Conservation (phyloP, 2,888 invertebrate species). For the Parelbella ahira region DNA sequence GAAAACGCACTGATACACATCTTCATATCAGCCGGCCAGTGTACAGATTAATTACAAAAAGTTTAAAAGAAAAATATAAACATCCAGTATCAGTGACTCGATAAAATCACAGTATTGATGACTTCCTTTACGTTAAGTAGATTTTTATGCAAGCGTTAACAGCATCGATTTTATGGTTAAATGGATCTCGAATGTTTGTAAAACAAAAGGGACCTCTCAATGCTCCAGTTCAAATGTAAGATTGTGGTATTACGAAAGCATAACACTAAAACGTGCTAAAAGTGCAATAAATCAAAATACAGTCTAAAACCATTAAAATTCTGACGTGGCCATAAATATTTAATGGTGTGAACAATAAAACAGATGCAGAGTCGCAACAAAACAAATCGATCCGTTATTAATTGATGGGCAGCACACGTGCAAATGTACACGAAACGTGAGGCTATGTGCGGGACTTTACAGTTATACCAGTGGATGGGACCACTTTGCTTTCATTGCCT, state of each 20-base stretch:
- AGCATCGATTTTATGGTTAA: too few species aligned
- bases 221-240: too few species aligned
- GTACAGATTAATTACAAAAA: slow-evolving; percentile 4
- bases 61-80: too few species aligned
- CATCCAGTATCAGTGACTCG: too few species aligned
- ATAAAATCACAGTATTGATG: too few species aligned
- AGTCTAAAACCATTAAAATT: slow-evolving; percentile 16
- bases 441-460: slow-evolving; percentile 8
- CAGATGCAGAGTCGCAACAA: slow-evolving; percentile 3
- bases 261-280: slow-evolving; percentile 19
- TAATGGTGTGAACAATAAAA: slow-evolving; percentile 19
- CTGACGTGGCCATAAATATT: slow-evolving; percentile 18
- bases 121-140: too few species aligned
- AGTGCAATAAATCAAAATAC: slow-evolving; percentile 10
- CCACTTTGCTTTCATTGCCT: too few species aligned
- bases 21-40: slow-evolving; percentile 18
- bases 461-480: slow-evolving; percentile 3
- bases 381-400: slow-evolving; percentile 26
- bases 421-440: slow-evolving; percentile 18
- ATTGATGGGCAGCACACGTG: slow-evolving; percentile 27
- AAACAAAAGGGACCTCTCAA: too few species aligned
- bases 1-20: slow-evolving; percentile 29
- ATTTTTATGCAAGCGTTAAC: not conserved
- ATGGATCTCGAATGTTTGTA: too few species aligned
- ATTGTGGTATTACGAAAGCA: too few species aligned